Conservation (phyloP, 2,113 vertebrate genomes). For the Oxygymnocypris stewartii region DNA sequence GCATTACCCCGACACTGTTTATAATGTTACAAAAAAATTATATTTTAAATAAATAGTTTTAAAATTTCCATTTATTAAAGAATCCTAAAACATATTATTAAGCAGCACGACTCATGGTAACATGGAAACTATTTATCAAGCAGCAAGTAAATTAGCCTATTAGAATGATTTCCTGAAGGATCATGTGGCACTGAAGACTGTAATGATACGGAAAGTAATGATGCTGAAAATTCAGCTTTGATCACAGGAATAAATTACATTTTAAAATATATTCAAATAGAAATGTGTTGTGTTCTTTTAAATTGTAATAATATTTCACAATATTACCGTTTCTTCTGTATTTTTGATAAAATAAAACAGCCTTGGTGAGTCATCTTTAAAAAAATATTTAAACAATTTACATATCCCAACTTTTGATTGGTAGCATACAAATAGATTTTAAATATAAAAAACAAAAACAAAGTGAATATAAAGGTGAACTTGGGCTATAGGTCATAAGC, state of each 20-base stretch:
- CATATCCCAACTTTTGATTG: neutral
- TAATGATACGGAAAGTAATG: neutral
- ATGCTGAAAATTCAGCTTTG: neutral
- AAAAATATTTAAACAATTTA: neutral
- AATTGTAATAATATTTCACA: neutral
- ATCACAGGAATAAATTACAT: neutral
- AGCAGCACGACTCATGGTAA: neutral
- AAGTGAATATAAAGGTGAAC: neutral
- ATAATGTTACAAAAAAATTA: neutral
- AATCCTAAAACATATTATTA: neutral
- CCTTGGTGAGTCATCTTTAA: neutral
- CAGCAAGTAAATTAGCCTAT: neutral
- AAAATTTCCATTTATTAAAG: neutral
- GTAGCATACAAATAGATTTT: neutral
- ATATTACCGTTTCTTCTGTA: too few relatives aligned
- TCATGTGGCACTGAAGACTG: neutral
- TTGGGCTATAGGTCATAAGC: neutral
- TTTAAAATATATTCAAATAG: neutral
- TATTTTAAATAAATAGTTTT: neutral
- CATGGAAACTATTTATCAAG: neutral
- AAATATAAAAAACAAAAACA: neutral
- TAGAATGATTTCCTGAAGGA: neutral
- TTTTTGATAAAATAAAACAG: too few relatives aligned
- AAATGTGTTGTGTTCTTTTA: neutral
- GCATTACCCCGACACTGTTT: too few relatives aligned